These are phyloP conservation scores for Isoperla grammatica DNA, from an alignment of 2,888 invertebrate genomes.

Conservation along the genomic window DNA sequence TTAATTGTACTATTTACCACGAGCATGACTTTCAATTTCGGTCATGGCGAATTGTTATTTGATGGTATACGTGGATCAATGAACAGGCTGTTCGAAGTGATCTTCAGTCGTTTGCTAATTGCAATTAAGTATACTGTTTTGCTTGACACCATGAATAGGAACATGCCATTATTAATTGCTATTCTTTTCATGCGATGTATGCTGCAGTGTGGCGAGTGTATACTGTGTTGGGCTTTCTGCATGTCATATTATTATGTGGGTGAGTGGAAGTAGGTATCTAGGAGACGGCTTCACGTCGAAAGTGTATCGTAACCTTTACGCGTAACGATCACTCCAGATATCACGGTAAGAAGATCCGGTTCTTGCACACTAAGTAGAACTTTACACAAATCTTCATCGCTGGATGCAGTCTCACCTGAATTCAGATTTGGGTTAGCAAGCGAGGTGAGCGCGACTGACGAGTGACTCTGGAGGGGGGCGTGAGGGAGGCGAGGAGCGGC, in stretches of 20 bases:
- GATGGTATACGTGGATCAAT: no score
- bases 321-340: conserved; percentile 15
- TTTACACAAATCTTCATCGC: conserved; percentile 21
- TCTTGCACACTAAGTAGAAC: conserved; percentile 5
- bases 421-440: conserved; percentile 28
- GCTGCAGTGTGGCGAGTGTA: no score
- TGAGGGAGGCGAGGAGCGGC: conserved; percentile 11
- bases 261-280: conserved; percentile 18
- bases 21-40: no score
- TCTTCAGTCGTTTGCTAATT: no score
- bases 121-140: no score
- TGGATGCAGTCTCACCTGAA: conserved; percentile 26
- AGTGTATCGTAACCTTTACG: conserved; percentile 4
- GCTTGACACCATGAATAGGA: no score
- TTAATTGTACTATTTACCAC: no score
- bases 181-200: no score
- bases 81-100: no score
- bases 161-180: no score
- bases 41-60: no score
- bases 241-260: conserved; percentile 10
- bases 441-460: conserved; percentile 9
- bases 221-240: no score
- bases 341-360: conserved; percentile 15
- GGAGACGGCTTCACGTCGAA: conserved; percentile 10
- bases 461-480: conserved; percentile 15